Evolutionary conservation across 2,888 invertebrate species (phyloP).

Genomic region (Pollenia labialis): DNA sequence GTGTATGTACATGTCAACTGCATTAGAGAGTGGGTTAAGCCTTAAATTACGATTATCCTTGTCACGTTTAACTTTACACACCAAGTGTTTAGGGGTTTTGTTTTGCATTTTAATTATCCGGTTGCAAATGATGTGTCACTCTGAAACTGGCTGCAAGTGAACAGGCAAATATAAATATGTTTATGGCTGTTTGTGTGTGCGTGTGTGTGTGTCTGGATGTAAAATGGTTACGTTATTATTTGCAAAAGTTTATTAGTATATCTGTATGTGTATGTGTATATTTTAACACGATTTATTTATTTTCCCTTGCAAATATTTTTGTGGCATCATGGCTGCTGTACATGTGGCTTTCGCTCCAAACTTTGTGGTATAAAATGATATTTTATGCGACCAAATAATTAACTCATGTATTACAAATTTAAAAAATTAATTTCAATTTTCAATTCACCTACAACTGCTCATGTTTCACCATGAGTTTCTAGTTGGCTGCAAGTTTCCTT

Average conservation of each 20-base stretch:
- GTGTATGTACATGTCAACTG: not conserved
- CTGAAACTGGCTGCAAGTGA: not conserved
- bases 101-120: conserved; percentile 60
- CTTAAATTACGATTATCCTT: conserved; percentile 48
- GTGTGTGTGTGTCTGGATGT: not conserved
- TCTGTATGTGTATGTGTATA: not conserved
- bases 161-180: not conserved
- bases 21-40: conserved; percentile 32
- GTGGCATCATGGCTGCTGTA: not conserved
- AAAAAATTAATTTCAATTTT: conserved; percentile 26
- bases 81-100: conserved; percentile 44
- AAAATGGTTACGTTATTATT: conserved; percentile 5
- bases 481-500: not conserved
- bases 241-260: not conserved
- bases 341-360: not conserved
- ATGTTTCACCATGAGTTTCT: not conserved
- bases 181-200: not conserved
- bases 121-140: conserved; percentile 21
- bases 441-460: not conserved
- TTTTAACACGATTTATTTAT: conserved; percentile 1
- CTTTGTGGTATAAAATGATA: not conserved
- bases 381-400: not conserved
- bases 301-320: not conserved
- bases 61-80: conserved; percentile 57
- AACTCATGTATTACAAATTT: not conserved